phyloP scores from a whole-genome alignment of 2,113 vertebrate species.

The Herpetotheres cachinnans region DNA sequence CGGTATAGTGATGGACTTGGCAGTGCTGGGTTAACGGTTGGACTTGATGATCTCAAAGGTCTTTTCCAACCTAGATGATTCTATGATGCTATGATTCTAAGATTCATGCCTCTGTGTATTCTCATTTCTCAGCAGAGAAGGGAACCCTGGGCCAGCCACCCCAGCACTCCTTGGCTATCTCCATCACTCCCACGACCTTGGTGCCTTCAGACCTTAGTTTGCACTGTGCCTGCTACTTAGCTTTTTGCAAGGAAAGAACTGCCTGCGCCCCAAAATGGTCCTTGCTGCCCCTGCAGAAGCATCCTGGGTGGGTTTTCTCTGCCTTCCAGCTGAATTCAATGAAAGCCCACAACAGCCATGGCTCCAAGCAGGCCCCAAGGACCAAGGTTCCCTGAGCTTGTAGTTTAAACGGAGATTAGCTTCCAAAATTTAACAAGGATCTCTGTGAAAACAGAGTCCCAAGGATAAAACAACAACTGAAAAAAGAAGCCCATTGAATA shows the following conservation, averaged over 20 bases:
- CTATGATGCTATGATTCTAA: too few species aligned
- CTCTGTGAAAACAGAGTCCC: slow-evolving; percentile 33
- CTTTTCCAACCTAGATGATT: too few species aligned
- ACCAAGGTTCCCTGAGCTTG: not conserved
- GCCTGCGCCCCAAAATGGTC: not conserved
- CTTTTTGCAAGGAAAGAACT: not conserved
- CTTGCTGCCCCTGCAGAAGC: not conserved
- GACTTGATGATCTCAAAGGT: too few species aligned
- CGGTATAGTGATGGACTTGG: too few species aligned
- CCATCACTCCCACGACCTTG: not conserved
- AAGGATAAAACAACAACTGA: not conserved
- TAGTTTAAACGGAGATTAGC: slow-evolving; percentile 36
- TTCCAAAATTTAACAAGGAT: slow-evolving; percentile 58
- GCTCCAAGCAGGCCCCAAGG: not conserved
- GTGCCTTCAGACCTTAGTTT: not conserved
- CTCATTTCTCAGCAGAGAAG: not conserved
- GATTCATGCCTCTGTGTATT: not conserved
- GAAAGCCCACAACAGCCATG: not conserved
- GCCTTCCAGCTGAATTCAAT: not conserved
- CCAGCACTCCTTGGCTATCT: not conserved
- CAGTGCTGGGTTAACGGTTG: too few species aligned
- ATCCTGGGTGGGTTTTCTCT: not conserved
- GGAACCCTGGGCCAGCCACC: not conserved
- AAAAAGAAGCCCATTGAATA: slow-evolving; percentile 14
- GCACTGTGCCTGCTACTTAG: not conserved